Evolutionary conservation across 2,888 invertebrate species (phyloP), one percentile per base, ranked within the genome.

Genomic region (Caenorhabditis becei): DNA sequence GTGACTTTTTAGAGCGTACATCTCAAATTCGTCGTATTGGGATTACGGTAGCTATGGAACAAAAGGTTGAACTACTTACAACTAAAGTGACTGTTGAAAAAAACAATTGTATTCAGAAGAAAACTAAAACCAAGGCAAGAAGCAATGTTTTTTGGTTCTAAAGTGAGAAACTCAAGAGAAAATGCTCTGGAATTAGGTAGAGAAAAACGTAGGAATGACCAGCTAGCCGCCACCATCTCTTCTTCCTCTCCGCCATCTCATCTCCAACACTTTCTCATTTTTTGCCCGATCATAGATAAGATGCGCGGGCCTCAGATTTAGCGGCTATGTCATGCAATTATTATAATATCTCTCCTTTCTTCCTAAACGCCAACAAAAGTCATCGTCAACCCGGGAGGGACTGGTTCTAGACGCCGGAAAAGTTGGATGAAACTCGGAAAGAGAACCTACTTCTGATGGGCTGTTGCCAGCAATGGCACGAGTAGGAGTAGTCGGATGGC

Each of bases 371-470:
- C 26, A 54, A 53, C 24, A 65, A 5, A 37, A 65, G 24, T 37
- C 59, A 18, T 20, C 35, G 14, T 41, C 41, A 10, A 32, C 7
- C 41, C 41, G 18, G 18, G 8, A 4, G 26, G n/a, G 24, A 53
- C 65, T 23, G 65, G 65, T 65, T 35, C 51, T 53, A 11, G 3
- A 18, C n/a, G 1, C 7, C 14, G 32, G 44, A 56, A 47, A 32
- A 26, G 51, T 11, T 8, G 8, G 24, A 11, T 23, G 24, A 51
- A n/a, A 24, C 2, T 3, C 14, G 11, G 8, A 26, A 53, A 16
- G 61, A 54, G 14, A 49, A 71, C 71, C 24, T 54, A 71, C 71
- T 71, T 71, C 28, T 71, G 71, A 54, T 54, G 54, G 37, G 71
- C 71, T 26, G 35, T 7, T 16, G 26, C 51, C 3, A 49, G 37